These are phyloP conservation scores for Oreochromis mossambicus DNA, from an alignment of 2,797 vertebrate genomes.

Conservation along the genomic window DNA sequence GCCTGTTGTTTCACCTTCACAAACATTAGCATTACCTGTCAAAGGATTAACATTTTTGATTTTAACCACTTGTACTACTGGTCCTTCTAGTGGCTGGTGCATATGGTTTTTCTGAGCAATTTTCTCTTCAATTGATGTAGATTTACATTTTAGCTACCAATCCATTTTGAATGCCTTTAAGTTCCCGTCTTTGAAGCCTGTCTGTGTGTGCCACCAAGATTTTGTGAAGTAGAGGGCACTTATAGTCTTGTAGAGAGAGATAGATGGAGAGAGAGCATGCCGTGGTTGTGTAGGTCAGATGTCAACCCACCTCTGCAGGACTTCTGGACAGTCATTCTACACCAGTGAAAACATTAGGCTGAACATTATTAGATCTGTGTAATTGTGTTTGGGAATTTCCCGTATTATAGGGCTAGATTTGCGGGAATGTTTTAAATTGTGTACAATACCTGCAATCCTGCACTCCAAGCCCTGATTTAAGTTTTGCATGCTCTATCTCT, in stretches of 20 bases:
- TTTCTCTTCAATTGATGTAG: background rate
- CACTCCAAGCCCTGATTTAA: background rate
- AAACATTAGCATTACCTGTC: background rate
- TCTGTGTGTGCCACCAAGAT: background rate
- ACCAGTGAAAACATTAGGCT: background rate
- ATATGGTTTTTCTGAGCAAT: background rate
- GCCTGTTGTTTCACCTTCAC: background rate
- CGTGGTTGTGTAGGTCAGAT: background rate
- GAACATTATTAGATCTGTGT: background rate
- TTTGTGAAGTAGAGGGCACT: background rate
- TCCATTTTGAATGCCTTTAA: fast-evolving
- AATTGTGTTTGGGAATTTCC: background rate
- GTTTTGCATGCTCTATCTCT: background rate
- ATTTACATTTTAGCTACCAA: background rate
- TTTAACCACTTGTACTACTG: background rate
- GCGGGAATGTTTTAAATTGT: background rate
- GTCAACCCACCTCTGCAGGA: background rate
- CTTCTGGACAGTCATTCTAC: background rate
- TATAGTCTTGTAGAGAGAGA: background rate
- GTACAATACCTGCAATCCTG: background rate
- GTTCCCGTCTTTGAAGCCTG: background rate
- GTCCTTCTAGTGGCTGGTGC: background rate
- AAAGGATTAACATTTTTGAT: background rate
- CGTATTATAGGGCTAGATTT: background rate
- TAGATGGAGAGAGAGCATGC: background rate